A percentile compares a stretch with the other conserved stretches of the same genome.
Conservation (phyloP, 1,140 invertebrate genomes). For the Watersipora subatra region DNA sequence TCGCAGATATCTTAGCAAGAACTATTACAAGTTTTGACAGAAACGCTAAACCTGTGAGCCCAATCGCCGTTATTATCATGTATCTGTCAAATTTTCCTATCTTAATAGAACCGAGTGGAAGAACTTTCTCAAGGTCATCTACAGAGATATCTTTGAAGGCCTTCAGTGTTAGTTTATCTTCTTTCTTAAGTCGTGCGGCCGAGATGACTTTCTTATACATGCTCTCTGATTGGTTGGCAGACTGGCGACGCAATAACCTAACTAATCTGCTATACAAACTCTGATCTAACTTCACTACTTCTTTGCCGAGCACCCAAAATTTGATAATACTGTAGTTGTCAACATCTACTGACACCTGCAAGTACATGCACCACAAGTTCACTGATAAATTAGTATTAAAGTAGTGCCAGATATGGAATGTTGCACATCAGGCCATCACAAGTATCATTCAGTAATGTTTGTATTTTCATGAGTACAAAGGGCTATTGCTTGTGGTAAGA, state of each 20-base stretch:
- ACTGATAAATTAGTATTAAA: too few relatives aligned
- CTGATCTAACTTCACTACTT: conserved; percentile 12
- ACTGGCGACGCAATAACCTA: background rate
- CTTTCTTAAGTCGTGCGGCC: conserved; percentile 28
- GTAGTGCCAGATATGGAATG: too few relatives aligned
- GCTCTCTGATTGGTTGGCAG: background rate
- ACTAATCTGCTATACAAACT: background rate
- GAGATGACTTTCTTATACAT: conserved; percentile 32
- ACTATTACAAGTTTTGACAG: conserved; percentile 23
- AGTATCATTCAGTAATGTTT: background rate
- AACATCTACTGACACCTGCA: conserved; percentile 28
- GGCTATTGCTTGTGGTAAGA: background rate
- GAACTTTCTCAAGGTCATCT: conserved; percentile 27
- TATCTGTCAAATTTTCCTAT: conserved; percentile 24
- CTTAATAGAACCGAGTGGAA: conserved; percentile 30
- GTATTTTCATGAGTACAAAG: background rate
- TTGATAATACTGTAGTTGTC: conserved; percentile 29
- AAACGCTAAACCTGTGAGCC: conserved; percentile 17
- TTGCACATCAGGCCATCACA: too few relatives aligned
- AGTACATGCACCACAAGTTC: too few relatives aligned
- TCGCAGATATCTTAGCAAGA: conserved; percentile 15
- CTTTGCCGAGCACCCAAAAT: conserved; percentile 33
- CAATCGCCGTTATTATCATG: conserved; percentile 16
- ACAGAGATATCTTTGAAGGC: conserved; percentile 34
- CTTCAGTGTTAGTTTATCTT: conserved; percentile 32